A percentile compares a stretch with the other conserved stretches of the same genome.
phyloP scores from a whole-genome alignment of 2,113 vertebrate species.

The Procavia capensis region DNA sequence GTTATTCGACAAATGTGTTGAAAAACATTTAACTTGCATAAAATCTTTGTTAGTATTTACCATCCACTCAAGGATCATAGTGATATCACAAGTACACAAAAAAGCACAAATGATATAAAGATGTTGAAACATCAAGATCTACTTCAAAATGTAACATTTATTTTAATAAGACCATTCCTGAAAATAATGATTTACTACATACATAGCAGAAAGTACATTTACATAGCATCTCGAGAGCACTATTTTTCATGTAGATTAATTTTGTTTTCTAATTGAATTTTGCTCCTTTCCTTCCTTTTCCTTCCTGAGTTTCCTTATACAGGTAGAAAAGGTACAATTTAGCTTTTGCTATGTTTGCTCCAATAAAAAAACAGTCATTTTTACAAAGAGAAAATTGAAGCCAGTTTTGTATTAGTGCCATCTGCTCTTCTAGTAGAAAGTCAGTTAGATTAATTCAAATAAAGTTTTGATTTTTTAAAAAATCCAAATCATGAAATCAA shows the following conservation, averaged over 20 bases:
- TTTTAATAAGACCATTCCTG: background rate
- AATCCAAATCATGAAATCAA: background rate
- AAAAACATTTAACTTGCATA: conserved; percentile 2
- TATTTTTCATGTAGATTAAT: background rate
- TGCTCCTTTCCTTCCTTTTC: background rate
- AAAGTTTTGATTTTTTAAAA: background rate
- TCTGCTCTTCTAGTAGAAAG: background rate
- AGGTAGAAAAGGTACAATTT: background rate
- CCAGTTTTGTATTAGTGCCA: background rate
- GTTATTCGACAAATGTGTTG: background rate
- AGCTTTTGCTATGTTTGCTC: background rate
- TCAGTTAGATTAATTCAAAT: background rate
- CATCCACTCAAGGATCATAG: background rate
- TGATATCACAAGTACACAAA: background rate
- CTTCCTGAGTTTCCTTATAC: background rate
- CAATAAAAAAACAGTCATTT: background rate
- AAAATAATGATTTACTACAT: background rate
- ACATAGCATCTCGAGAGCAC: background rate
- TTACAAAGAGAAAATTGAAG: background rate
- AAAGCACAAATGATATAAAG: background rate
- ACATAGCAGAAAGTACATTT: background rate
- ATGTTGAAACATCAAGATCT: background rate
- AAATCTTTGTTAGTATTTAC: background rate
- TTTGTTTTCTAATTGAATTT: background rate
- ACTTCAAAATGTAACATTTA: background rate